Percentiles rank a stretch among this genome's conserved stretches.
Conservation (phyloP, 2,113 vertebrate genomes). For the Bubalus kerabau region DNA sequence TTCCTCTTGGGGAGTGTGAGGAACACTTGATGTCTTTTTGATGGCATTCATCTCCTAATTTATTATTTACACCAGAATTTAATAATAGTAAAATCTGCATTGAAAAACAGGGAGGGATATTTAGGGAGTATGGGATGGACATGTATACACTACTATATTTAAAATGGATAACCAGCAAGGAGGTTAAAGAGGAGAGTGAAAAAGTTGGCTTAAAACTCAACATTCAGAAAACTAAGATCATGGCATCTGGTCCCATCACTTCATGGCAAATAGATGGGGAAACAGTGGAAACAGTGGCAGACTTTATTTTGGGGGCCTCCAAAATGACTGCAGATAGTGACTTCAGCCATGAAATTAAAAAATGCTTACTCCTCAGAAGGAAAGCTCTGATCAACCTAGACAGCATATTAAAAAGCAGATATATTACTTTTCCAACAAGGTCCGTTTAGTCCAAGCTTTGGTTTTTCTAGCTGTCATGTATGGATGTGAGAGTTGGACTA, state of each 20-base stretch:
- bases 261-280: neutral
- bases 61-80: neutral
- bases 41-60: neutral
- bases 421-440: neutral
- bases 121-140: neutral
- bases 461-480: neutral
- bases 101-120: neutral
- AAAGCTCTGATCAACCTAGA: neutral
- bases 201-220: neutral
- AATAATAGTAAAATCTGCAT: neutral
- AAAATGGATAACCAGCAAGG: neutral
- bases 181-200: neutral
- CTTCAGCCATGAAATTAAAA: neutral
- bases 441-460: neutral
- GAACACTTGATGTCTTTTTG: neutral
- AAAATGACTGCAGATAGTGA: neutral
- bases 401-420: neutral
- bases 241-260: neutral
- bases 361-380: neutral
- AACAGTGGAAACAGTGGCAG: neutral
- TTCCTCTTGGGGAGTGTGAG: neutral
- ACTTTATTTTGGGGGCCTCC: neutral
- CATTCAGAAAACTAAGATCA: neutral
- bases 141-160: neutral
- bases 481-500: neutral